A percentile compares a stretch with the other conserved stretches of the same genome.
Conservation (phyloP, 2,888 invertebrate species). For the Hydrotaea diabolus region DNA sequence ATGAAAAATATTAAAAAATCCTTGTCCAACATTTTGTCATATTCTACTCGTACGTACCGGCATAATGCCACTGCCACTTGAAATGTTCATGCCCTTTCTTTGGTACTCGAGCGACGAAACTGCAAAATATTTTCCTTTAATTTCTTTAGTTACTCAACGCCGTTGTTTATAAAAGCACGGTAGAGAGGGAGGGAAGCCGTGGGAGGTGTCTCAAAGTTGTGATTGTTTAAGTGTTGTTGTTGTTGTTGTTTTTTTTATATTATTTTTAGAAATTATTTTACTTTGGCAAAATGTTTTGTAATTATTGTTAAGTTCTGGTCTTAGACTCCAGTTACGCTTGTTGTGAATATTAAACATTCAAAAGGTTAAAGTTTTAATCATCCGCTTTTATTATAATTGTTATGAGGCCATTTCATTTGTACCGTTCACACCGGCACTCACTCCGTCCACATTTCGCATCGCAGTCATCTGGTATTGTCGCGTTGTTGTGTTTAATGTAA, state of each 20-base stretch:
- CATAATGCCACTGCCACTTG: too few species aligned
- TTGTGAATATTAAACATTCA: neutral
- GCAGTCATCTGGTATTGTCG: neutral
- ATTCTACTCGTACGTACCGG: too few species aligned
- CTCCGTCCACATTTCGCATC: too few species aligned
- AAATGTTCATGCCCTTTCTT: neutral
- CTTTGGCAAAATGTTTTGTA: too few species aligned
- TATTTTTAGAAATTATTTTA: too few species aligned
- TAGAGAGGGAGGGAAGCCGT: too few species aligned
- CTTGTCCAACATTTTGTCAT: neutral
- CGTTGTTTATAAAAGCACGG: neutral
- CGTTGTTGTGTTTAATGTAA: neutral
- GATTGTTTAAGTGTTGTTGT: too few species aligned
- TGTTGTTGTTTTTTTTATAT: too few species aligned
- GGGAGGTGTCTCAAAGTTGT: neutral
- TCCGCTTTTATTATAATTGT: neutral
- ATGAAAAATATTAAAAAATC: constrained; percentile 25
- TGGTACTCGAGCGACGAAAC: neutral
- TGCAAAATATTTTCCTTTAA: neutral
- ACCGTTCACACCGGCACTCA: too few species aligned
- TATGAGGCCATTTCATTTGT: neutral
- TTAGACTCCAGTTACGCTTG: neutral
- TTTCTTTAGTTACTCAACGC: neutral
- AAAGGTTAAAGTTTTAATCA: constrained; percentile 1
- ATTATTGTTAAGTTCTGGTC: neutral